Evolutionary conservation across 2,888 invertebrate species (phyloP), one percentile per base, ranked within the genome.

Genomic region (Pocota personata): DNA sequence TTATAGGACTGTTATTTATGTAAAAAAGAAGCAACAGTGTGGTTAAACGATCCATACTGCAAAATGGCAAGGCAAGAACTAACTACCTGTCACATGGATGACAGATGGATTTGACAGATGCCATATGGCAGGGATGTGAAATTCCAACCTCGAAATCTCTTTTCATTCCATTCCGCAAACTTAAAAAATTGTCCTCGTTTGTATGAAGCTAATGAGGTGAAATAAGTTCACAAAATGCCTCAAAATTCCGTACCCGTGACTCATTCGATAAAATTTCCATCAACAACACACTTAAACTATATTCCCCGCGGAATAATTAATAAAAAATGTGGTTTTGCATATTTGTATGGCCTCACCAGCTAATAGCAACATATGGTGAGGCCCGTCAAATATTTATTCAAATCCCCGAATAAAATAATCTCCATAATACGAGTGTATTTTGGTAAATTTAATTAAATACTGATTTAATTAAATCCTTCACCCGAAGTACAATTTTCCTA

Each of bases 391-490:
- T 66, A 75, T 52, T 75, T 75, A 75, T 75, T 66, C 27, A 55
- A 50, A 64, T 52, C 5, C 27, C 32, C 3, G 32, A 48, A 75
- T 46, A 46, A 64, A 30, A 64, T 62, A 52, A 73, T 62, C 62
- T 50, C 52, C 48, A 52, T 64, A 75, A 46, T 27, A 40, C 66
- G 57, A 66, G 46, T 58, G 35, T 35, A 37, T 58, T 58, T 58
- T 37, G 16, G 24, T 27, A 14, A 66, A 76, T 66, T 58, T 55
- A 76, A 76, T 67, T 62, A 76, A 76, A 57, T 32, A 8, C 3
- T 57, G 55, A 66, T 76, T 76, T 76, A 58, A 76, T 67, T 76
- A 58, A 67, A 76, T 48, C 57, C 37, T 43, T 58, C 24, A 3
- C 19, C 7, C 27, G 19, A 46, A 21, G 21, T 21, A 12, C 12